Conservation (phyloP, 2,797 vertebrate species). For the Rhabdomys pumilio region DNA sequence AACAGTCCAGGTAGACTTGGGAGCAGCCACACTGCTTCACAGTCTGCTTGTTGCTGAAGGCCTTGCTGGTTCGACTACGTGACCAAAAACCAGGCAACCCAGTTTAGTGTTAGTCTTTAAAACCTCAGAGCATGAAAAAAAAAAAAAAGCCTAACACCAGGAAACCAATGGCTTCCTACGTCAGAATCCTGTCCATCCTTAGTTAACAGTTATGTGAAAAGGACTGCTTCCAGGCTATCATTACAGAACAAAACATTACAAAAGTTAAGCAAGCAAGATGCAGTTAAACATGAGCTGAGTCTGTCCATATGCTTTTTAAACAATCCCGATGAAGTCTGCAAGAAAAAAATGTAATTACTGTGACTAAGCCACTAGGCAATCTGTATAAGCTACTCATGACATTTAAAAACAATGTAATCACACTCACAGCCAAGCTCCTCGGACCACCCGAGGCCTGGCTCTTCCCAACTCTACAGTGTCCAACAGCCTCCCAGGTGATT, state of each 20-base stretch:
- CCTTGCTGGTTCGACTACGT: conserved; percentile 97
- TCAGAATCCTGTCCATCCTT: neutral
- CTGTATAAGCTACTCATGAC: neutral
- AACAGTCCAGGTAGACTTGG: conserved; percentile 97
- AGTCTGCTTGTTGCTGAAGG: conserved; percentile 99
- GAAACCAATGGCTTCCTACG: neutral
- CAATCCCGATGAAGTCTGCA: conserved; percentile 37
- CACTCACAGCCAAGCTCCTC: conserved; percentile 22
- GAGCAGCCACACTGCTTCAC: conserved; percentile 98
- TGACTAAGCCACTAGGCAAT: neutral
- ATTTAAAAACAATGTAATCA: conserved; percentile 43
- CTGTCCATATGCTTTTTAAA: conserved; percentile 36
- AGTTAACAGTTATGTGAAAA: neutral
- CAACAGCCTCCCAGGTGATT: conserved; percentile 9
- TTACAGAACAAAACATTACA: conserved; percentile 7
- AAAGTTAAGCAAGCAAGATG: conserved; percentile 36
- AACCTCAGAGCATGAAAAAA: conserved; percentile 26
- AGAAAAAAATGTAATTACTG: neutral
- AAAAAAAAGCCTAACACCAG: conserved; percentile 5
- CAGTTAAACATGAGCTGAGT: neutral
- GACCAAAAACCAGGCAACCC: conserved; percentile 68
- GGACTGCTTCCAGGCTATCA: neutral
- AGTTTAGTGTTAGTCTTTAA: conserved; percentile 51
- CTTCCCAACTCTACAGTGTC: neutral
- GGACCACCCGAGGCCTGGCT: neutral